Evolutionary conservation across 2,113 vertebrate species (phyloP).

Genomic region (Chunga burmeisteri): DNA sequence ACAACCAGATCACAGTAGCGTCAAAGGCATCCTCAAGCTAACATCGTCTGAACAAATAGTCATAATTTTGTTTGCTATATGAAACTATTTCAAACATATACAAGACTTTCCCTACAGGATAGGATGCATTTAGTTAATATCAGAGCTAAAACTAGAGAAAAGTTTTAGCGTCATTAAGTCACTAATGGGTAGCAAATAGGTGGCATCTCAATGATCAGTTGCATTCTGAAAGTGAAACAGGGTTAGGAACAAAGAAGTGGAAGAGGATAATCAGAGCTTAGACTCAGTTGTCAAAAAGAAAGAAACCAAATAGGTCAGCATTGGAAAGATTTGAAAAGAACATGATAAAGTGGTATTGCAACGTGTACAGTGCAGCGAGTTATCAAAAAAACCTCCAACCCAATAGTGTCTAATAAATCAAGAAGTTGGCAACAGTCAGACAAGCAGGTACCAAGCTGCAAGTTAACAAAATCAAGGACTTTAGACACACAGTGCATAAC

Average conservation of each 20-base stretch:
- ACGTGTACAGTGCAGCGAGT: accelerated
- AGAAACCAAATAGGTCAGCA: not conserved
- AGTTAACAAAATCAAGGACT: not conserved
- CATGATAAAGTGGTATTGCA: not conserved
- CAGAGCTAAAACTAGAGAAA: not conserved
- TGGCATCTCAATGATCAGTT: not conserved
- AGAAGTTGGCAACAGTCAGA: not conserved
- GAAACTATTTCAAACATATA: not conserved
- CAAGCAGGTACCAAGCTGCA: not conserved
- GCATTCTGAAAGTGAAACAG: not conserved
- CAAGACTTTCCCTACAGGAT: not conserved
- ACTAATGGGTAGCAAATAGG: not conserved
- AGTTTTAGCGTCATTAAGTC: not conserved
- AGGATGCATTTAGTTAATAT: not conserved
- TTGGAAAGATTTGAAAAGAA: not conserved
- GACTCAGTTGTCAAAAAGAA: not conserved
- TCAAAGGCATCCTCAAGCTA: not conserved
- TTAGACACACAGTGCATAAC: not conserved
- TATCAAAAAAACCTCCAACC: not conserved
- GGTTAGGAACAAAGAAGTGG: not conserved
- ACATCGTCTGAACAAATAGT: not conserved
- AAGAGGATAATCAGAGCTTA: not conserved
- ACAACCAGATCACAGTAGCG: not conserved
- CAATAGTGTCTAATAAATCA: not conserved
- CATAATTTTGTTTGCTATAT: not conserved